phyloP scores from a whole-genome alignment of 2,888 invertebrate species.

The Ischnura elegans region DNA sequence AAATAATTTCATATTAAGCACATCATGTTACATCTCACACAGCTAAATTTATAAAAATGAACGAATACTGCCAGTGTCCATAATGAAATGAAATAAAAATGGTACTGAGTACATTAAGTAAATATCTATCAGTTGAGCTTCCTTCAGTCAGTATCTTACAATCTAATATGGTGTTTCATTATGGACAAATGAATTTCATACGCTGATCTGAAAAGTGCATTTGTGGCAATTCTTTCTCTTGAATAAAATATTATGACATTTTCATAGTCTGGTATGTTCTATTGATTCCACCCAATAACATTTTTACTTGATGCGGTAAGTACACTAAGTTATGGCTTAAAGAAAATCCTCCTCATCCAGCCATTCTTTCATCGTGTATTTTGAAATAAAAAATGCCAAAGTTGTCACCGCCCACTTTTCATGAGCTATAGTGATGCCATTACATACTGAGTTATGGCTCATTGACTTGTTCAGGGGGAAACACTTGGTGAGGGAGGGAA shows the following conservation, averaged over 20 bases:
- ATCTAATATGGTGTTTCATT: neutral
- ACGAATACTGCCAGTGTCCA: neutral
- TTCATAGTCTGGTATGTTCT: neutral
- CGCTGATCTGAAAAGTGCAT: neutral
- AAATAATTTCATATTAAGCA: neutral
- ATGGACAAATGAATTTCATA: neutral
- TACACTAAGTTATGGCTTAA: no score
- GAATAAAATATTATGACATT: neutral
- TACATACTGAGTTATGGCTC: no score
- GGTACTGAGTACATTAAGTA: neutral
- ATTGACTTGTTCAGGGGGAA: no score
- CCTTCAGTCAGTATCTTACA: neutral
- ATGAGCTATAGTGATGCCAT: no score
- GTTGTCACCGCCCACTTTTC: no score
- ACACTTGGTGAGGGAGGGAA: no score
- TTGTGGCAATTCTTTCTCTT: neutral
- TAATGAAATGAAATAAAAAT: neutral
- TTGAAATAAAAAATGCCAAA: no score
- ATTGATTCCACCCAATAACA: neutral
- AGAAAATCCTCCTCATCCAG: no score
- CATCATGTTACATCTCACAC: neutral
- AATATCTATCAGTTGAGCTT: neutral
- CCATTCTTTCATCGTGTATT: no score
- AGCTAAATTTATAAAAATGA: neutral
- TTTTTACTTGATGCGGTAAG: no score